Base-by-base conservation (phyloP, 2,113 vertebrate genomes). In the Pteronura brasiliensis region DNA sequence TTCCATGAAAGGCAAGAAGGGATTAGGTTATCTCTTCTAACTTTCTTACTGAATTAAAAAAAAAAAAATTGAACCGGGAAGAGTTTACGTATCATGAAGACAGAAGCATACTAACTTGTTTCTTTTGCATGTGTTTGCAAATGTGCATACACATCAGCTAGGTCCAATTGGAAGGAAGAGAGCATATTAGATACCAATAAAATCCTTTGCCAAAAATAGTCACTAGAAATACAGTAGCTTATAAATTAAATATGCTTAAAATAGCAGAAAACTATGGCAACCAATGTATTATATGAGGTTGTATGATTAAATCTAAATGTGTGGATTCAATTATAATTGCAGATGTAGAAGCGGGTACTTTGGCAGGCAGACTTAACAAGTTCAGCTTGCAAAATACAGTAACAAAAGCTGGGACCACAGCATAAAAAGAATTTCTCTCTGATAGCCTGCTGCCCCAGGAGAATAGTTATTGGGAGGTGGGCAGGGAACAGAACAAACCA, bases 251-350 rank as follows among this genome's bases (percentile, higher is more conserved):
- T 97, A 97, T 94, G 88, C 97, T 98, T 98, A 97, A 85, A 98
- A 98, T 97, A 98, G 97, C 95, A 98, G 96, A 97, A 98, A 98
- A 97, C 90, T 98, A 76, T 96, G 96, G 96, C 92, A 98, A 98
- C 93, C 88, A 96, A 83, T 95, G 84, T 98, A 97, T 96, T 97
- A 98, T 98, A 98, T 97, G 96, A 97, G 95, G 87, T 96, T 98
- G 96, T 95, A 91, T 98, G 96, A 98, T 96, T 98, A 96, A 97
- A 98, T 96, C 97, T 97, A 96, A 96, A 90, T 97, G 98, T 98
- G 94, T 98, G 97, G 98, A 98, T 98, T 98, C 96, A 98, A 98
- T 98, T 98, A 98, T 97, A 98, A 98, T 97, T 98, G 96, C 98
- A 99, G 97, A 98, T 98, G 98, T 97, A 98, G 95, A 97, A 98